Evolutionary conservation across 2,888 invertebrate genomes (phyloP).

Genomic region (Dendrolimus houi): DNA sequence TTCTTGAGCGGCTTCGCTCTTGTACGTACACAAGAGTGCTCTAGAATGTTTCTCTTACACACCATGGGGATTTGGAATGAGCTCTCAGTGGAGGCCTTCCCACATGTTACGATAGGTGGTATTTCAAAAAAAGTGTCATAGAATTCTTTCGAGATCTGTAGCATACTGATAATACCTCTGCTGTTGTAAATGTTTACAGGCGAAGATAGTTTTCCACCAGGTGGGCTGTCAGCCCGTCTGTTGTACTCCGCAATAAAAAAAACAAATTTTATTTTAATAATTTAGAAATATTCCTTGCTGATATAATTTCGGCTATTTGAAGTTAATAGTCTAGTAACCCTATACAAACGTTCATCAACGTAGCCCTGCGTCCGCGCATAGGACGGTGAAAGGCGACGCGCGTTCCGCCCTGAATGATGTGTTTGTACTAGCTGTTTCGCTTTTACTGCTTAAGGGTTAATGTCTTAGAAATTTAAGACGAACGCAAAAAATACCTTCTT

Average conservation of each 20-base stretch:
- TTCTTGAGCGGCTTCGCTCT: no score
- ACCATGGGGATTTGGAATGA: no score
- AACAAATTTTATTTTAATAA: no score
- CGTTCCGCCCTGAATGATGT: conserved; percentile 34
- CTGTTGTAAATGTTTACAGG: neutral
- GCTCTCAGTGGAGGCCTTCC: no score
- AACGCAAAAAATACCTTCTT: neutral
- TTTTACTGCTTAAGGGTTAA: conserved; percentile 19
- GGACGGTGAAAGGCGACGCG: conserved; percentile 33
- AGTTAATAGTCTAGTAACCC: conserved; percentile 1
- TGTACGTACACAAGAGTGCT: no score
- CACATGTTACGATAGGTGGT: no score
- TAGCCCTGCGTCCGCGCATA: conserved; percentile 9
- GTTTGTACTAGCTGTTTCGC: conserved; percentile 26
- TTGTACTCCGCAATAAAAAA: neutral
- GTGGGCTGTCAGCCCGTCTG: neutral
- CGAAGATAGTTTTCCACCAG: neutral
- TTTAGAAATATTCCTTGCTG: no score
- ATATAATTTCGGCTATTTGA: no score
- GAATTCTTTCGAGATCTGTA: neutral
- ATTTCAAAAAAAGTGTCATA: no score
- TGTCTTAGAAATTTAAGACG: neutral
- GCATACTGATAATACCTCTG: neutral
- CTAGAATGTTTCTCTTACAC: no score
- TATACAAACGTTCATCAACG: conserved; percentile 1